Conservation (phyloP, 1,140 invertebrate genomes). For the Papilio machaon region DNA sequence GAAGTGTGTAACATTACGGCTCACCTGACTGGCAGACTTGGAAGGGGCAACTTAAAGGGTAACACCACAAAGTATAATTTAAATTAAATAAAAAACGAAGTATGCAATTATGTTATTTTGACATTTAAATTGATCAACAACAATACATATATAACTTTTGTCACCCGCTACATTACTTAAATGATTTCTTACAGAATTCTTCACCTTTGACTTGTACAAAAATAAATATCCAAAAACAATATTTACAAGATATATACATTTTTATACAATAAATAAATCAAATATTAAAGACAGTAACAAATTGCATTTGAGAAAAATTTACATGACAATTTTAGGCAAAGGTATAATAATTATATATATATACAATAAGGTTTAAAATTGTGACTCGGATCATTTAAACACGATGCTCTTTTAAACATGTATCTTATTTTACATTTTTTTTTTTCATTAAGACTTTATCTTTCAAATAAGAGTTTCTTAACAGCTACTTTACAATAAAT, state of each 20-base stretch:
- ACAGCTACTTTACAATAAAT: background rate
- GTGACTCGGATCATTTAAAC: background rate
- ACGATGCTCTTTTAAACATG: background rate
- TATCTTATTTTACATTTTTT: background rate
- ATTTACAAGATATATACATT: background rate
- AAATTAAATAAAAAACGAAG: too few relatives aligned
- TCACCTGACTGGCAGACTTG: too few relatives aligned
- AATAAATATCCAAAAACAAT: conserved; percentile 2
- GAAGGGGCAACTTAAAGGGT: too few relatives aligned
- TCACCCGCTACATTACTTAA: background rate
- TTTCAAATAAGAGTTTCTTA: background rate
- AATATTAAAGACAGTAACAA: background rate
- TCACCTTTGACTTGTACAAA: background rate
- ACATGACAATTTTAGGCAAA: background rate
- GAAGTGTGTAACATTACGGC: too few relatives aligned
- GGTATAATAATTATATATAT: background rate
- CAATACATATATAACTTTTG: background rate
- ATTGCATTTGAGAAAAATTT: background rate
- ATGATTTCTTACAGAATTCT: background rate
- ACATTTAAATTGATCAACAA: background rate
- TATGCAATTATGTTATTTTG: too few relatives aligned
- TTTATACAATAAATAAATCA: background rate
- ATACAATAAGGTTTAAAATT: background rate
- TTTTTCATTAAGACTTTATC: background rate
- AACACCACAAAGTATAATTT: too few relatives aligned